These are phyloP conservation scores for Coreius guichenoti DNA, from an alignment of 2,797 vertebrate genomes.

Conservation along the genomic window DNA sequence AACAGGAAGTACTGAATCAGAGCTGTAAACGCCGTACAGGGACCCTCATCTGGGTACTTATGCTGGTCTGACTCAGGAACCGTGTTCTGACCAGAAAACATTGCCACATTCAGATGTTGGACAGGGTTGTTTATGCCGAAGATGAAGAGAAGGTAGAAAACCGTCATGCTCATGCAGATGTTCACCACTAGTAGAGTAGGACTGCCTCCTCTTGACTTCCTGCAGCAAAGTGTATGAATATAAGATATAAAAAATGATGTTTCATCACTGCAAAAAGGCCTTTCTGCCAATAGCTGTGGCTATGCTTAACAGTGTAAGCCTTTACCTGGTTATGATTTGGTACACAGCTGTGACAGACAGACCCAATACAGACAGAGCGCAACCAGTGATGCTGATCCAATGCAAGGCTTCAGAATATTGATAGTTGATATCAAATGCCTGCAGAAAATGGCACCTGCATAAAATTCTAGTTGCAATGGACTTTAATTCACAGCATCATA, in stretches of 20 bases:
- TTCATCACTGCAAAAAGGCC: not conserved
- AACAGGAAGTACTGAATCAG: conserved; percentile 80
- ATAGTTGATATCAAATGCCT: conserved; percentile 73
- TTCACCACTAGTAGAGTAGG: conserved; percentile 71
- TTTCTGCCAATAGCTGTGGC: not conserved
- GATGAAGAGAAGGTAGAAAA: conserved; percentile 81
- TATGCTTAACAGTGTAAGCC: not conserved
- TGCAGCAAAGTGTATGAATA: conserved; percentile 49
- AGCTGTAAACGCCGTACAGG: conserved; percentile 62
- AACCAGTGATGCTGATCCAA: conserved; percentile 68
- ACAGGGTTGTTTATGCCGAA: conserved; percentile 73
- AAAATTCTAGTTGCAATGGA: not conserved
- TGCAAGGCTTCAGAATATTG: conserved; percentile 70
- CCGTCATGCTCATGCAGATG: conserved; percentile 74
- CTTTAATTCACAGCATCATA: not conserved
- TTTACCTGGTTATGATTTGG: conserved; percentile 78
- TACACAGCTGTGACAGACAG: conserved; percentile 75
- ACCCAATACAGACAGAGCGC: conserved; percentile 73
- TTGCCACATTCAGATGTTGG: accelerated
- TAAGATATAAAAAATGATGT: not conserved
- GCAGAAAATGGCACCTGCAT: conserved; percentile 41
- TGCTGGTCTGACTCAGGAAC: not conserved
- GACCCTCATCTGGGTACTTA: not conserved
- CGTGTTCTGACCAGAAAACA: accelerated
- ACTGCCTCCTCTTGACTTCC: conserved; percentile 65